These are phyloP conservation scores for Hirtodrosophila trivittata DNA, from an alignment of 2,888 invertebrate species.

Conservation along the genomic window DNA sequence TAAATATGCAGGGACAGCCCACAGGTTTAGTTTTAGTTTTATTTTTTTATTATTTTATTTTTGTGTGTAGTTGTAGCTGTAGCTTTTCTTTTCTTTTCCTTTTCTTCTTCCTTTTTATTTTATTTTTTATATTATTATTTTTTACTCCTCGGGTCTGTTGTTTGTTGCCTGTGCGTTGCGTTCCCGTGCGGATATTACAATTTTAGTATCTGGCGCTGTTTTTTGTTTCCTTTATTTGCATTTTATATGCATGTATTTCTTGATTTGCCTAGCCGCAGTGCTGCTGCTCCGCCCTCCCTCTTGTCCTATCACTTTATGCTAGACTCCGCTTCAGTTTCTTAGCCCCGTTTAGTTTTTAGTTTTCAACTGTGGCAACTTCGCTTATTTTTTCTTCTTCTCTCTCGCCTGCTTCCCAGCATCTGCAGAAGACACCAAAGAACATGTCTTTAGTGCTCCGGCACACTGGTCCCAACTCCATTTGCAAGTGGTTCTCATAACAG, in stretches of 20 bases:
- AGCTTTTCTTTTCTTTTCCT: background rate
- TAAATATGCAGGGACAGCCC: constrained; percentile 65
- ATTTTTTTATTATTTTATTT: background rate
- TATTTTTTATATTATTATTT: constrained; percentile 17
- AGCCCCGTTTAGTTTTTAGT: constrained; percentile 55
- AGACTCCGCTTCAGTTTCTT: constrained; percentile 27
- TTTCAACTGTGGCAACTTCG: constrained; percentile 38
- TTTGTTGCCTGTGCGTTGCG: constrained; percentile 37
- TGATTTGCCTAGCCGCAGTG: constrained; percentile 38
- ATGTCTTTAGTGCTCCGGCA: constrained; percentile 18
- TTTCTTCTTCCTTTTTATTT: constrained; percentile 11
- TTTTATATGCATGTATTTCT: constrained; percentile 73
- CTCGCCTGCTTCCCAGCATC: constrained; percentile 19
- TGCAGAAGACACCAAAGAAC: constrained; percentile 6
- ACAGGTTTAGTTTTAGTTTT: constrained; percentile 67
- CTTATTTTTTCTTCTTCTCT: constrained; percentile 13
- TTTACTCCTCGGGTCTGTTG: constrained; percentile 17
- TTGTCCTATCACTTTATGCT: constrained; percentile 29
- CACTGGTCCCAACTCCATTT: no score
- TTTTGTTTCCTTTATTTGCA: constrained; percentile 61
- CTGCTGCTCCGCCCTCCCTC: background rate
- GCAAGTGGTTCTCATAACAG: no score
- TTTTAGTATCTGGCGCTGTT: constrained; percentile 72
- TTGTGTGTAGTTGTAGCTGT: background rate
- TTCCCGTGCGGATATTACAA: constrained; percentile 76